Evolutionary conservation across 2,797 vertebrate genomes (phyloP).

Genomic region (Peromyscus nudipes): DNA sequence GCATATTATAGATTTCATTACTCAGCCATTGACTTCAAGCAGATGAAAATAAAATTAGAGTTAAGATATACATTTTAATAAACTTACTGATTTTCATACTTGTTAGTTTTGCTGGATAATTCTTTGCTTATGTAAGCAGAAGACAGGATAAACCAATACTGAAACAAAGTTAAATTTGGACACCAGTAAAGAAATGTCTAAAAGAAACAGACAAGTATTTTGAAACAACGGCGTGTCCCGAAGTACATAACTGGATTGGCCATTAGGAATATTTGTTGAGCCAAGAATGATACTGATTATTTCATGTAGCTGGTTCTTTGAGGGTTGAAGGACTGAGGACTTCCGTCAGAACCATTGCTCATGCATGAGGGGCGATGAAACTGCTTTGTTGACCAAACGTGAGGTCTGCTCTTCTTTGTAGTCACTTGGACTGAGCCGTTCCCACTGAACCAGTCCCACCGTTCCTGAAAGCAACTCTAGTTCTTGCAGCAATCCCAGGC

Average conservation of each 20-base stretch:
- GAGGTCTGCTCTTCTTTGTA: slow-evolving; percentile 55
- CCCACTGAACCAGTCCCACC: not conserved
- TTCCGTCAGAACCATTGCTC: slow-evolving; percentile 57
- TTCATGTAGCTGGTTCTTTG: slow-evolving; percentile 55
- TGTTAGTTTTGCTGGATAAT: slow-evolving; percentile 54
- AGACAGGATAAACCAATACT: not conserved
- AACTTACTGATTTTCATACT: not conserved
- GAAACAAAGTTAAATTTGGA: slow-evolving; percentile 8
- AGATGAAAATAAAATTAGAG: not conserved
- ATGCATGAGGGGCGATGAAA: slow-evolving; percentile 30
- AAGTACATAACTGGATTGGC: slow-evolving; percentile 36
- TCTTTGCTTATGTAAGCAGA: slow-evolving; percentile 39
- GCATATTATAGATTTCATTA: slow-evolving; percentile 50
- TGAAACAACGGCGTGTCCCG: not conserved
- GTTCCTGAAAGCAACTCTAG: slow-evolving; percentile 15
- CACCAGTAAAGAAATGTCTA: not conserved
- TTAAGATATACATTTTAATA: not conserved
- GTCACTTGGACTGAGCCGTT: slow-evolving; percentile 15
- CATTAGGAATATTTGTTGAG: slow-evolving; percentile 58
- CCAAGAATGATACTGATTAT: slow-evolving; percentile 51
- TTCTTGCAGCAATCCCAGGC: not conserved
- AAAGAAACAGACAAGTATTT: slow-evolving; percentile 24
- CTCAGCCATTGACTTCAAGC: not conserved
- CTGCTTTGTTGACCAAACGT: slow-evolving; percentile 50
- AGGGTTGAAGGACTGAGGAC: slow-evolving; percentile 31